These are phyloP conservation scores for Hylaeus volcanicus DNA, from an alignment of 1,140 invertebrate genomes.

Conservation along the genomic window DNA sequence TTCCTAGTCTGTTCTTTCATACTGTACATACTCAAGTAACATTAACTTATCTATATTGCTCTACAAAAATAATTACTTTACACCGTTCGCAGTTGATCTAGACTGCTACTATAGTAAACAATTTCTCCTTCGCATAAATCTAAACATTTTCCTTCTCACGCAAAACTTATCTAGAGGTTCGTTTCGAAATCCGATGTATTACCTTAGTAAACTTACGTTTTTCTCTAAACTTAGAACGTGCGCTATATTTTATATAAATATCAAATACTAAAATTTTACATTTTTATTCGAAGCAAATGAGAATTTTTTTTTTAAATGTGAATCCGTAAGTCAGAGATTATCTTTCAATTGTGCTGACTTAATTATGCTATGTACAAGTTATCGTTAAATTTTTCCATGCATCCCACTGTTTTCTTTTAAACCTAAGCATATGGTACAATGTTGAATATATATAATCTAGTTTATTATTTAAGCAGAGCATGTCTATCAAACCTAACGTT, in stretches of 20 bases:
- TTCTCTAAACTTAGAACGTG: slow-evolving; percentile 19
- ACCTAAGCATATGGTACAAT: slow-evolving; percentile 52
- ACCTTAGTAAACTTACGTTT: slow-evolving; percentile 32
- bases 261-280: slow-evolving; percentile 33
- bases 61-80: slow-evolving; percentile 59
- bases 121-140: slow-evolving; percentile 2
- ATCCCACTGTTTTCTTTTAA: slow-evolving; percentile 50
- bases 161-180: slow-evolving; percentile 23
- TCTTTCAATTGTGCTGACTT: slow-evolving; percentile 34
- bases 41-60: slow-evolving; percentile 60
- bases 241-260: slow-evolving; percentile 10
- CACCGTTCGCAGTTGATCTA: slow-evolving; percentile 29
- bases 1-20: slow-evolving; percentile 42
- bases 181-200: not conserved
- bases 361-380: slow-evolving; percentile 40
- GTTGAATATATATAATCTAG: slow-evolving; percentile 44
- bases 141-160: slow-evolving; percentile 10
- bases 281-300: not conserved
- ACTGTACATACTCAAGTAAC: slow-evolving; percentile 57
- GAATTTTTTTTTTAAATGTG: slow-evolving; percentile 17
- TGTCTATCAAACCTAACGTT: slow-evolving; percentile 29
- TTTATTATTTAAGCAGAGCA: slow-evolving; percentile 56
- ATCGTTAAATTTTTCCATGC: slow-evolving; percentile 43
- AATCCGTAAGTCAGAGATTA: slow-evolving; percentile 18
- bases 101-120: slow-evolving; percentile 22